These are phyloP conservation scores for Polyodon spathula DNA, from an alignment of 2,113 vertebrate species.

Conservation along the genomic window DNA sequence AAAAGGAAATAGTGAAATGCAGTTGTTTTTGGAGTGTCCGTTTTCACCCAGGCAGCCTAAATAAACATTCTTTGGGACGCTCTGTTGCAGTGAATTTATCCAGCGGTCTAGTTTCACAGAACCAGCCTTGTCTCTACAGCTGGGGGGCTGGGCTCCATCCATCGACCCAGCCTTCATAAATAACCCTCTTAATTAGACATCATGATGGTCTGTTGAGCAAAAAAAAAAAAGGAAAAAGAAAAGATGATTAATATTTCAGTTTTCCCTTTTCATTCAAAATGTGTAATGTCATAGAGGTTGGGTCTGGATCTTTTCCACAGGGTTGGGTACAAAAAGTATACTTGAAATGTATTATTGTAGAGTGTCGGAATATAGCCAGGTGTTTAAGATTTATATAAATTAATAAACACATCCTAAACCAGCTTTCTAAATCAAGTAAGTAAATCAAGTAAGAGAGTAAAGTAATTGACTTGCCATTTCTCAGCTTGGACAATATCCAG, in stretches of 20 bases:
- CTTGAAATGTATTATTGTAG: too few relatives aligned
- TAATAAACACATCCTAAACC: too few relatives aligned
- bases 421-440: too few relatives aligned
- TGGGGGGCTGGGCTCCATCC: conserved; percentile 29
- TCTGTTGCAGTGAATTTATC: not conserved
- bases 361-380: too few relatives aligned
- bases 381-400: too few relatives aligned
- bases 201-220: conserved; percentile 58
- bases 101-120: conserved; percentile 36
- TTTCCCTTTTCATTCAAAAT: conserved; percentile 18
- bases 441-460: too few relatives aligned
- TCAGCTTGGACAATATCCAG: too few relatives aligned
- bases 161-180: conserved; percentile 42
- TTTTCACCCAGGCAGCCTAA: conserved; percentile 45
- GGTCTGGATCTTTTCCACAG: too few relatives aligned
- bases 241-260: conserved; percentile 39
- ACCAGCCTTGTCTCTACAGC: conserved; percentile 28
- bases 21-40: conserved; percentile 39
- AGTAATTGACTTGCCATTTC: too few relatives aligned
- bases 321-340: too few relatives aligned
- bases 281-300: not conserved
- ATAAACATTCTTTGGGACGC: conserved; percentile 42
- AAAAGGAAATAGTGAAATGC: too few relatives aligned
- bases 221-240: conserved; percentile 42
- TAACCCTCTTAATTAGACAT: conserved; percentile 49